Percentiles rank a stretch among this genome's conserved stretches.
phyloP scores from a whole-genome alignment of 2,113 vertebrate species.

The Synodontis membranacea region DNA sequence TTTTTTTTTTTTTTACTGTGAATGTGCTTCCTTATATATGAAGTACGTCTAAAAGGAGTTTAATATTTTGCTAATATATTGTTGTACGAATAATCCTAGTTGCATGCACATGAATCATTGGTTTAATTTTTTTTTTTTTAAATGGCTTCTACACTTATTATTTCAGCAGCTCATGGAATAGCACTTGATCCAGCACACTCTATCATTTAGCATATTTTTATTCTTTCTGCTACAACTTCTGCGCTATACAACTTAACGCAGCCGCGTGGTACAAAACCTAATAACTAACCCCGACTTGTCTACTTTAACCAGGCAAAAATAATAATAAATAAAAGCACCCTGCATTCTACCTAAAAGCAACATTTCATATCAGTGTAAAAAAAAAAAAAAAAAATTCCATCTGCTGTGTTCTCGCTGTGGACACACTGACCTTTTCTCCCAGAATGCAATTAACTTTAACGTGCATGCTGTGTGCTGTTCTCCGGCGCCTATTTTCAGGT shows the following conservation, averaged over 20 bases:
- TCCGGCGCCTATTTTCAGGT: neutral
- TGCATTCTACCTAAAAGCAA: neutral
- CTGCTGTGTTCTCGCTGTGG: neutral
- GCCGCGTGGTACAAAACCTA: too few species aligned
- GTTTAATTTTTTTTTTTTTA: too few species aligned
- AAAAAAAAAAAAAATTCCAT: neutral
- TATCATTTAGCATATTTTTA: neutral
- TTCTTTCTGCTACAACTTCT: neutral
- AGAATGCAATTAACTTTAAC: neutral
- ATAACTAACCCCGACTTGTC: neutral
- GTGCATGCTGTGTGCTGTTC: neutral
- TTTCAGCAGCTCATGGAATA: neutral
- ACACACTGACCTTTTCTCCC: constrained; percentile 4
- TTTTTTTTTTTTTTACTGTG: too few species aligned
- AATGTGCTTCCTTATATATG: too few species aligned
- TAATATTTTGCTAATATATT: too few species aligned
- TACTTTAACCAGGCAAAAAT: neutral
- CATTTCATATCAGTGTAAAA: neutral
- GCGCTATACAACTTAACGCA: neutral
- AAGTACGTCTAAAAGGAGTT: too few species aligned
- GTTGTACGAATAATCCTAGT: too few species aligned
- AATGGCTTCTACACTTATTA: too few species aligned
- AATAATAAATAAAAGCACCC: neutral
- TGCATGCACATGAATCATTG: too few species aligned
- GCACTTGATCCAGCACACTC: neutral